phyloP scores from a whole-genome alignment of 2,797 vertebrate species.

The Tiaroga cobitis region DNA sequence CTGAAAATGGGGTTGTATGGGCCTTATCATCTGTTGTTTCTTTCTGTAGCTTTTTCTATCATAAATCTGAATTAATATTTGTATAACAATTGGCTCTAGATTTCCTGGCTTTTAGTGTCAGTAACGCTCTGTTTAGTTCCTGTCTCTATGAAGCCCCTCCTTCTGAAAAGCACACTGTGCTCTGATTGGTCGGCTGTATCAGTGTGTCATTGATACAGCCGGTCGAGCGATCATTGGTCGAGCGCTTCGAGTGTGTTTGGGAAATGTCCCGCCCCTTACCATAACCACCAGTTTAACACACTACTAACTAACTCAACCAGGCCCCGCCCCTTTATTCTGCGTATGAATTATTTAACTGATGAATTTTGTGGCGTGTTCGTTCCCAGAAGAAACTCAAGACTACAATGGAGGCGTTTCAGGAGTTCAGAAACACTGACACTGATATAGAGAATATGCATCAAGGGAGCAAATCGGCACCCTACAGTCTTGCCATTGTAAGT shows the following conservation, averaged over 20 bases:
- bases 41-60: not conserved
- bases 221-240: too few species aligned
- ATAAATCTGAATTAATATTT: not conserved
- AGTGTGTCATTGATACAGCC: too few species aligned
- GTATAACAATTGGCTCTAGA: not conserved
- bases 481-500: too few species aligned
- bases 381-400: too few species aligned
- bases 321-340: too few species aligned
- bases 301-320: not conserved
- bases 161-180: not conserved
- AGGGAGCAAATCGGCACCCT: too few species aligned
- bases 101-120: not conserved
- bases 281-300: not conserved
- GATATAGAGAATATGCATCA: too few species aligned
- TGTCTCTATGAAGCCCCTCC: not conserved
- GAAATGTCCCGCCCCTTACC: not conserved
- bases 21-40: slow-evolving; percentile 16
- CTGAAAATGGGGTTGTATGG: not conserved
- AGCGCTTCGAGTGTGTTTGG: not conserved
- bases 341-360: too few species aligned
- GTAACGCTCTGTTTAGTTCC: not conserved
- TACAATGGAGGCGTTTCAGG: too few species aligned
- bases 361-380: too few species aligned
- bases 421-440: too few species aligned
- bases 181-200: not conserved